Base-by-base conservation (phyloP, 2,113 vertebrate genomes). In the Mellivora capensis region DNA sequence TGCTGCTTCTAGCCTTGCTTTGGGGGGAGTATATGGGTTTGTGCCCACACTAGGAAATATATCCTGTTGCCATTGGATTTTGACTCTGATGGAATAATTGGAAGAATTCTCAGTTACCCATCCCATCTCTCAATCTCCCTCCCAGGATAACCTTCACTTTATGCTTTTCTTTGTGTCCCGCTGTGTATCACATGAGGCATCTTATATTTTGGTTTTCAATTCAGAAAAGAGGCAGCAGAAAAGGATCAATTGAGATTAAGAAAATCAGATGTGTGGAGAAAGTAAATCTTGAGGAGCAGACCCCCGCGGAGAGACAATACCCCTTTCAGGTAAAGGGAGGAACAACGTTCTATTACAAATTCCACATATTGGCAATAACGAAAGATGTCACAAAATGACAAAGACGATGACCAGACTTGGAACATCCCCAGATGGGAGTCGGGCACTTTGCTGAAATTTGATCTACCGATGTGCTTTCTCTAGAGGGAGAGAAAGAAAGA, bases 201-300 rank as follows among this genome's bases (percentile, higher is more conserved):
- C 49, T 67, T 72, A 23, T 44, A 57, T 93, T 90, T 94, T 94
- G 17, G 2, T 0, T 93, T 97, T 96, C 37, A 64, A 96, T 94
- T 79, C 67, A 99, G 98, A 98, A 98, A 98, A 98, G 98, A 97
- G 97, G 97, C 94, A 97, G 90, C 31, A 98, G 95, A 94, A 98
- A 96, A 80, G 98, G 97, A 13, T 98, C 93, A 1, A 96, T 98
- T 34, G 97, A 98, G 18, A 97, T 97, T 91, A 97, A 98, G 72
- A 99, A 98, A 96, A 99, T 98, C 37, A 69, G 44, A 72, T 99
- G 98, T 84, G 98, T 98, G 95, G 98, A 98, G 87, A 98, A 91
- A 89, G 98, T 98, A 25, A 98, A 98, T 97, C 96, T 84, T 0
- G 96, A 99, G 54, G 98, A 98, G 80, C 97, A 93, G 67, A 97